These are phyloP conservation scores for Pseudococcus longispinus DNA, from an alignment of 2,888 invertebrate species.

Conservation along the genomic window DNA sequence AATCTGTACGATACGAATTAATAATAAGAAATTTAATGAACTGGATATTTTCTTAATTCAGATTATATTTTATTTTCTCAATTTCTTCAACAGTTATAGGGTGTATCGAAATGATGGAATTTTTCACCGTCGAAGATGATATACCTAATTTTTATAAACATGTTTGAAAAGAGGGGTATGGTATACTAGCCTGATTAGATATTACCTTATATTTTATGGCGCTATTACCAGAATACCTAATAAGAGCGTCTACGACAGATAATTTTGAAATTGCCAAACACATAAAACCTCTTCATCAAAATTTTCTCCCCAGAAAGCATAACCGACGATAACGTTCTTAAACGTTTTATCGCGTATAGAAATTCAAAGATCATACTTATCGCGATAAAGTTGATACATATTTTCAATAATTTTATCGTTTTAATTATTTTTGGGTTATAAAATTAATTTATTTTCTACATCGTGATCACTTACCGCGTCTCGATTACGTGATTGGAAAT, in stretches of 20 bases:
- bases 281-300: not conserved
- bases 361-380: not conserved
- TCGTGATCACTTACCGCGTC: slow-evolving; percentile 4
- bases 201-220: not conserved
- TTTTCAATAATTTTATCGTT: slow-evolving; percentile 19
- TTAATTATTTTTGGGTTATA: not conserved
- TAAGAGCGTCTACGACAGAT: not conserved
- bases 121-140: not conserved
- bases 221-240: not conserved
- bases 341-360: not conserved
- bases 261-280: not conserved
- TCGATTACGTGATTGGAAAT: slow-evolving; percentile 11
- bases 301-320: not conserved
- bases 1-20: not conserved
- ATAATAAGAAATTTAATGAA: not conserved
- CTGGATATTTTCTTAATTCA: not conserved
- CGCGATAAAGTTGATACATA: not conserved
- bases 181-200: not conserved
- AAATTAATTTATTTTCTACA: not conserved
- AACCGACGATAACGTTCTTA: not conserved
- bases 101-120: not conserved
- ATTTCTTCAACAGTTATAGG: not conserved
- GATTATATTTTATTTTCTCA: not conserved
- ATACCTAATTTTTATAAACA: not conserved
- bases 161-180: not conserved